Base-by-base conservation (phyloP, 2,113 vertebrate genomes). In the Lagopus leucura region DNA sequence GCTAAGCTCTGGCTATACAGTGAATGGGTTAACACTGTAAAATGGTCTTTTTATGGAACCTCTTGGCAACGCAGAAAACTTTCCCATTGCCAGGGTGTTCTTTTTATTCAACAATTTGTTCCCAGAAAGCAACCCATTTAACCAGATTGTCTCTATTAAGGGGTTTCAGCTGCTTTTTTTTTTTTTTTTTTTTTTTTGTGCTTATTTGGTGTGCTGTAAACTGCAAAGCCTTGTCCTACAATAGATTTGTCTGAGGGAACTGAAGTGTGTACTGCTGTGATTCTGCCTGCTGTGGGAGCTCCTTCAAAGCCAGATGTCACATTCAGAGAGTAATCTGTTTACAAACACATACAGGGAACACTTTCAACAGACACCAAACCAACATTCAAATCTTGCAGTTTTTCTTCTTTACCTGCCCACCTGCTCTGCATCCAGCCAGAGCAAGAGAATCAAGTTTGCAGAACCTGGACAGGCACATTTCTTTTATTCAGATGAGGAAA, bases 101-200 rank as follows among this genome's bases (percentile, higher is more conserved):
- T 86, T 94, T 91, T 79, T 91, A 94, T 86, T 88, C 81, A 94
- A 77, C 94, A 91, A 65, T 92, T 90, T 95, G 92, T 32, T 64
- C 47, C 85, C 96, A 85, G 95, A 97, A 97, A 96, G 96, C 89
- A 93, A 95, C 78, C 71, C 82, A 57, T 96, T 96, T 95, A 96
- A 84, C 61, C 93, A 97, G 87, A 81, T 92, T 95, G 93, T 97
- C 92, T 96, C 94, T 95, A 66, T 96, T 97, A 96, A 97, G 78
- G 71, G 63, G 14, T 48, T 96, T 97, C 92, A 95, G 89, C 87
- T 96, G 90, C 77, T 90, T 65, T 92, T 93, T 90, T 88, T 83
- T 95, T 32, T 92, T 93, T 90, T 89, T 40, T 40, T 82, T 95
- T n/a, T 75, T 94, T 97, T 94, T 91, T 65, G 60, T 84, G 91